These are phyloP conservation scores for Theretra japonica DNA, from an alignment of 2,888 invertebrate species.

Conservation along the genomic window DNA sequence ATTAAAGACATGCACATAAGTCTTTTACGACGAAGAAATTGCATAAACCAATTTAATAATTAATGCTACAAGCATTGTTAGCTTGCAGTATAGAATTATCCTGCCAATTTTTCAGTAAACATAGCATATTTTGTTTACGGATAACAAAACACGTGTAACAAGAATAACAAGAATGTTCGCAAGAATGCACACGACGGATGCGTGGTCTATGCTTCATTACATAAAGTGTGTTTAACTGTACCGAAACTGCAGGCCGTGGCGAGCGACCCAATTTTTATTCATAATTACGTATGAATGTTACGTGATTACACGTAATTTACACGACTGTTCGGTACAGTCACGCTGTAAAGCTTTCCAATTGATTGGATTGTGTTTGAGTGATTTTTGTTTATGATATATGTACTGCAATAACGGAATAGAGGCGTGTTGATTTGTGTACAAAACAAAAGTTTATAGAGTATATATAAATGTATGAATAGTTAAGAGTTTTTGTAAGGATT, in stretches of 20 bases:
- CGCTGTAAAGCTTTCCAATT: background rate
- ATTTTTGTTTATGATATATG: too few relatives aligned
- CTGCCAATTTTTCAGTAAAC: background rate
- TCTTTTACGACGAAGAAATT: background rate
- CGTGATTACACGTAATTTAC: conserved; percentile 48
- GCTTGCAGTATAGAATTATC: background rate
- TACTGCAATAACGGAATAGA: too few relatives aligned
- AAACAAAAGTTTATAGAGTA: too few relatives aligned
- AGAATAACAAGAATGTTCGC: conserved; percentile 9
- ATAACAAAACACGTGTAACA: conserved; percentile 4
- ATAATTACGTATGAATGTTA: conserved; percentile 57
- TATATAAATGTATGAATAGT: too few relatives aligned
- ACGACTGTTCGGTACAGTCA: conserved; percentile 27
- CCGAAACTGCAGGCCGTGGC: conserved; percentile 52
- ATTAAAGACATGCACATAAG: too few relatives aligned
- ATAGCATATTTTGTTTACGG: background rate
- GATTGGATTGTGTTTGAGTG: background rate
- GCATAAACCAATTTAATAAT: background rate
- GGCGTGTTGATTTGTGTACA: too few relatives aligned
- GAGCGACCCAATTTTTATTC: conserved; percentile 69
- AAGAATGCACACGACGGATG: conserved; percentile 12
- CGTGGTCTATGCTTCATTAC: conserved; percentile 3
- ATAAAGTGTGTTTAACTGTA: conserved; percentile 33
- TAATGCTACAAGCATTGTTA: background rate
- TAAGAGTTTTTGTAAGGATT: too few relatives aligned